Percentiles rank a stretch among this genome's conserved stretches.
Evolutionary conservation across 2,888 invertebrate species (phyloP).

Genomic region (Andrena dorsata): DNA sequence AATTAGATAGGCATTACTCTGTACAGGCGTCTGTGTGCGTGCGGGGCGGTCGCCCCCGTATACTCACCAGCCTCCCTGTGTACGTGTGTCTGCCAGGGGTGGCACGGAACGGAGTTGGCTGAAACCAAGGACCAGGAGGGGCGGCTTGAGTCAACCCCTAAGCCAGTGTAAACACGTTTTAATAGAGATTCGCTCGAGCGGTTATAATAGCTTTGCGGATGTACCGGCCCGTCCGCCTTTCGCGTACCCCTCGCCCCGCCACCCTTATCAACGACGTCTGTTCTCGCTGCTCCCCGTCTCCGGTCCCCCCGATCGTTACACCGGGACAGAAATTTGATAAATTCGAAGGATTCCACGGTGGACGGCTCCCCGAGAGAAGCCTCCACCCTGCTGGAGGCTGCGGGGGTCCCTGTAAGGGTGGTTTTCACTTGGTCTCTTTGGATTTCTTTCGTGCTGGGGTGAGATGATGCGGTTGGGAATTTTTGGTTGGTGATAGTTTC

Average conservation of each 20-base stretch:
- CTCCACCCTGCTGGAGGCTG: background rate
- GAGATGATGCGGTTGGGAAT: no score
- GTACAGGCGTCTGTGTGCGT: constrained; percentile 46
- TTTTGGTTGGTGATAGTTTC: no score
- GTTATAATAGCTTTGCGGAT: constrained; percentile 85
- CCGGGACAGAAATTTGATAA: constrained; percentile 57
- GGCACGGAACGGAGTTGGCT: constrained; percentile 77
- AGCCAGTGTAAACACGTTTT: constrained; percentile 85
- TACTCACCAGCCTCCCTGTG: constrained; percentile 30
- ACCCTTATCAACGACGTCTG: constrained; percentile 45
- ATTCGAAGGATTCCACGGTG: constrained; percentile 22
- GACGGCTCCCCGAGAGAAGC: background rate
- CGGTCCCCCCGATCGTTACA: constrained; percentile 57
- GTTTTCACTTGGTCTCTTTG: no score
- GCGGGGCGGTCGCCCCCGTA: constrained; percentile 13
- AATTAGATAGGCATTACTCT: constrained; percentile 85
- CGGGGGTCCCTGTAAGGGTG: background rate
- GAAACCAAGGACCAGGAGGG: constrained; percentile 78
- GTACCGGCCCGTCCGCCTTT: constrained; percentile 79
- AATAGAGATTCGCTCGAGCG: constrained; percentile 85
- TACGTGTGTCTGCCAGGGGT: constrained; percentile 65
- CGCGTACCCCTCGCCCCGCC: constrained; percentile 38
- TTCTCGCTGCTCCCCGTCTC: constrained; percentile 27
- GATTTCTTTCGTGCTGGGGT: no score
- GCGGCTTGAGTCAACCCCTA: constrained; percentile 85